phyloP scores from a whole-genome alignment of 2,888 invertebrate species.

The Miltochrista miniata region DNA sequence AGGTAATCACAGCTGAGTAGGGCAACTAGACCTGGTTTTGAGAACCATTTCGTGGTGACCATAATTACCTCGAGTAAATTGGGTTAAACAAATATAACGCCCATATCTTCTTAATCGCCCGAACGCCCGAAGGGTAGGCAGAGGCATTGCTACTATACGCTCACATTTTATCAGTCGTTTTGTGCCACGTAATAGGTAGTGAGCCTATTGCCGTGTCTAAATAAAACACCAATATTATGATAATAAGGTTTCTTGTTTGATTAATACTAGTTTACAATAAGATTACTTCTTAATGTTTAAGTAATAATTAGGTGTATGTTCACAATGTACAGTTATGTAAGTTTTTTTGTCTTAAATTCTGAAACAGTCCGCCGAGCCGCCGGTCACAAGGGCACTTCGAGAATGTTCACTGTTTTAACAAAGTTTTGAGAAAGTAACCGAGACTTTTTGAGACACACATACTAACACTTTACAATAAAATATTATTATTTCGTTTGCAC shows the following conservation, averaged over 20 bases:
- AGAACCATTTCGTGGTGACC: too few species aligned
- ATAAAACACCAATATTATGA: constrained; percentile 78
- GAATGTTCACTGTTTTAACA: constrained; percentile 55
- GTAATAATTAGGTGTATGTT: constrained; percentile 80
- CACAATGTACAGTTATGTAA: constrained; percentile 82
- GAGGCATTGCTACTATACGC: too few species aligned
- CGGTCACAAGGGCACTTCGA: constrained; percentile 79
- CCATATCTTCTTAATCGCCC: too few species aligned
- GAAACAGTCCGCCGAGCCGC: constrained; percentile 77
- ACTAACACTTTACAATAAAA: constrained; percentile 44
- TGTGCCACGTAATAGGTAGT: too few species aligned
- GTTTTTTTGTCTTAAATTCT: constrained; percentile 71
- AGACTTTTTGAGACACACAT: constrained; percentile 43
- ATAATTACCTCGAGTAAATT: too few species aligned
- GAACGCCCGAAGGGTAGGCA: too few species aligned
- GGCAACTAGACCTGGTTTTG: too few species aligned
- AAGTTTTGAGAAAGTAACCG: constrained; percentile 51
- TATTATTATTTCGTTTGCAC: constrained; percentile 23
- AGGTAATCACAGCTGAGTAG: too few species aligned
- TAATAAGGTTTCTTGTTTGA: constrained; percentile 84
- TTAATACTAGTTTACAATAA: constrained; percentile 82
- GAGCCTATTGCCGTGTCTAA: too few species aligned
- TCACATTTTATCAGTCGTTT: too few species aligned
- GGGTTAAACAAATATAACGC: too few species aligned
- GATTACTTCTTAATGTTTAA: constrained; percentile 75